Percentiles rank a stretch among this genome's conserved stretches.
phyloP scores from a whole-genome alignment of 1,140 invertebrate genomes.

The Drosophila aff. region DNA sequence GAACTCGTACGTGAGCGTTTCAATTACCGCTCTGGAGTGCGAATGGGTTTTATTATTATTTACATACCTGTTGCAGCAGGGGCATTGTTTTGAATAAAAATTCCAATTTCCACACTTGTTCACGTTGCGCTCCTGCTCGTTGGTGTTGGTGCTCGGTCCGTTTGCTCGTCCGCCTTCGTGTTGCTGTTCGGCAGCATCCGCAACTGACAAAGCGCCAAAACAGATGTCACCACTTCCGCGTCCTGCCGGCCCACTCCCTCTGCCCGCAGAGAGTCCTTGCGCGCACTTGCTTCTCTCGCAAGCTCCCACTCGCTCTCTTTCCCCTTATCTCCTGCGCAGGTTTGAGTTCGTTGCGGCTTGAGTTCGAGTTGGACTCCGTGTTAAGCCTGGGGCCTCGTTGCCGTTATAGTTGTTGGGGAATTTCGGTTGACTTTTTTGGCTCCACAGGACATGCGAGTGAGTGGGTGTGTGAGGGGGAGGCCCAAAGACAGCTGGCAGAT shows the following conservation, averaged over 20 bases:
- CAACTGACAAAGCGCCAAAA: constrained; percentile 77
- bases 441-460: constrained; percentile 43
- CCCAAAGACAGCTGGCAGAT: constrained; percentile 67
- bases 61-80: constrained; percentile 85
- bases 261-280: constrained; percentile 14
- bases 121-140: constrained; percentile 43
- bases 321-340: constrained; percentile 52
- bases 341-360: constrained; percentile 51
- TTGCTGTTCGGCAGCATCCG: constrained; percentile 66
- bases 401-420: constrained; percentile 41
- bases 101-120: constrained; percentile 85
- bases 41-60: constrained; percentile 84
- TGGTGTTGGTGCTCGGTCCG: constrained; percentile 24
- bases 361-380: constrained; percentile 32
- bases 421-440: constrained; percentile 32
- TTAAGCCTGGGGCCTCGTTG: constrained; percentile 24
- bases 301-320: constrained; percentile 26
- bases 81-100: constrained; percentile 85
- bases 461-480: constrained; percentile 12
- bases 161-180: constrained; percentile 35
- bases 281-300: constrained; percentile 14
- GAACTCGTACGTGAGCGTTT: constrained; percentile 74
- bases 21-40: constrained; percentile 76
- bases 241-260: constrained; percentile 19
- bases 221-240: constrained; percentile 81